Percentiles rank a stretch among this genome's conserved stretches.
Evolutionary conservation across 2,888 invertebrate species (phyloP).

Genomic region (Nephrotoma appendiculata): DNA sequence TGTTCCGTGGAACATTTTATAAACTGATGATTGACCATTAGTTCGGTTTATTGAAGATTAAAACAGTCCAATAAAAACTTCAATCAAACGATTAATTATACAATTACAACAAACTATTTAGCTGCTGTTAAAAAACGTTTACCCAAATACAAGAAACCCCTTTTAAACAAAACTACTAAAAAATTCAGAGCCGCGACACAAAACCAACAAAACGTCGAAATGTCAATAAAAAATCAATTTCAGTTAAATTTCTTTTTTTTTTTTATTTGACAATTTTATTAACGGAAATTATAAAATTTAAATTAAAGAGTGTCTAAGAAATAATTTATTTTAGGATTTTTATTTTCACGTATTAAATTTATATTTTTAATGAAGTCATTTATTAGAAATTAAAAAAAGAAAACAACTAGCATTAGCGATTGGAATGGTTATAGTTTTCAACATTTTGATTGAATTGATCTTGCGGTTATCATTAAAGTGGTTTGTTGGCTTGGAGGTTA

Average conservation of each 20-base stretch:
- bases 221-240: neutral
- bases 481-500: neutral
- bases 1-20: too few species aligned
- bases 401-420: neutral
- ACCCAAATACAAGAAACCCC: neutral
- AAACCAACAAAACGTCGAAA: neutral
- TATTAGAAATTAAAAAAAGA: neutral
- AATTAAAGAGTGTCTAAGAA: neutral
- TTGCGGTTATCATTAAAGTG: neutral
- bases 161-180: neutral
- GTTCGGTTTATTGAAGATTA: too few species aligned
- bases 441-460: neutral
- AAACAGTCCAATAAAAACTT: neutral
- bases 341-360: neutral
- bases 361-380: neutral
- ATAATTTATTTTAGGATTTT: neutral
- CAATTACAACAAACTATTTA: neutral
- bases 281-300: neutral
- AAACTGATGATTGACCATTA: too few species aligned
- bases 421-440: neutral
- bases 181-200: neutral
- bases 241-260: neutral
- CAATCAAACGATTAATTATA: neutral
- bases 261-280: neutral
- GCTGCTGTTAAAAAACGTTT: neutral